A percentile compares a stretch with the other conserved stretches of the same genome.
These are phyloP conservation scores for Sciurus carolinensis DNA, from an alignment of 2,797 vertebrate genomes.

Conservation along the genomic window DNA sequence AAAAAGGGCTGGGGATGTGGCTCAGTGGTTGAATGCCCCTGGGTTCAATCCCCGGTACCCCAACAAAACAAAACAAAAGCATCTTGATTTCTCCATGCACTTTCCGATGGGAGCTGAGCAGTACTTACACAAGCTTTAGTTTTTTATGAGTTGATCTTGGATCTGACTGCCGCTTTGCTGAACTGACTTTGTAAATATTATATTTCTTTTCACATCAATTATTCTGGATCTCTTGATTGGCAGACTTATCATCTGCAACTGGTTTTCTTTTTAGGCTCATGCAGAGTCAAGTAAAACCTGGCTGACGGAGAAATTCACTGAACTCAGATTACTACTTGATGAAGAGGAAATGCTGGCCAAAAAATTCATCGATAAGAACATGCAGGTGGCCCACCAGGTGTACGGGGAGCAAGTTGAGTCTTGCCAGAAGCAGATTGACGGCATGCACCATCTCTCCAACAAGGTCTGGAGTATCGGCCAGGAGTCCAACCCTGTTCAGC, in stretches of 20 bases:
- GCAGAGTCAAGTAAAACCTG: constrained; percentile 84
- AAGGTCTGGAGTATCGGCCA: constrained; percentile 82
- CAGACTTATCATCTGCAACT: neutral
- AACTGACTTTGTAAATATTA: neutral
- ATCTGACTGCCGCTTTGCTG: neutral
- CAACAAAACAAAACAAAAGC: neutral
- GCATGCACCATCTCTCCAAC: constrained; percentile 77
- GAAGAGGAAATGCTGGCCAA: constrained; percentile 88
- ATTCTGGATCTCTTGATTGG: neutral
- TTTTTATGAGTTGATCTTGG: constrained; percentile 1
- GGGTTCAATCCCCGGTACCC: no score
- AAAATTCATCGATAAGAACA: constrained; percentile 87
- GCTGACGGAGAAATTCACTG: constrained; percentile 85
- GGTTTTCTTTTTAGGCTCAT: constrained; percentile 82
- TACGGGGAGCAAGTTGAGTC: constrained; percentile 81
- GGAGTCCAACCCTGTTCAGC: constrained; percentile 79
- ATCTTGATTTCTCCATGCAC: neutral
- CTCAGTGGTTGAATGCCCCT: no score
- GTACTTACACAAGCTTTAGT: neutral
- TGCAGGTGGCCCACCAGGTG: constrained; percentile 81
- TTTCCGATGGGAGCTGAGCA: neutral
- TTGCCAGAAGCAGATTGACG: constrained; percentile 79
- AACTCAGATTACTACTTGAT: constrained; percentile 87
- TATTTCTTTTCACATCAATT: neutral
- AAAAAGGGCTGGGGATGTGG: no score